Percentiles rank a stretch among this genome's conserved stretches.
Conservation (phyloP, 2,113 vertebrate genomes). For the Pseudorasbora parva region DNA sequence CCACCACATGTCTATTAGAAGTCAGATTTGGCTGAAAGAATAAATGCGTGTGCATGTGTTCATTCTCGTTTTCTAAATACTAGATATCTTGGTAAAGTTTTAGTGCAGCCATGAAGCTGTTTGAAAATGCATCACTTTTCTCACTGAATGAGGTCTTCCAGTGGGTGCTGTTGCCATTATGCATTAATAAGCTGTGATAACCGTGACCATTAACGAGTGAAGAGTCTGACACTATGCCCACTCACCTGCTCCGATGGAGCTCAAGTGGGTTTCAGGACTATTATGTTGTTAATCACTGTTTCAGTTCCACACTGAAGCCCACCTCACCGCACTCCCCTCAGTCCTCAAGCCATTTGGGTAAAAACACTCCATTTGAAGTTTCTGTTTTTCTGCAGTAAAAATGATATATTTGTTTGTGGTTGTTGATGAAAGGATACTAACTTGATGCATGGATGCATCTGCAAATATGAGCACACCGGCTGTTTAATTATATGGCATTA, state of each 20-base stretch:
- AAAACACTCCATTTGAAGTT: neutral
- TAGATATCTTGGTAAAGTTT: neutral
- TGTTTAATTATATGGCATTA: conserved; percentile 12
- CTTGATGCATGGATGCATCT: conserved; percentile 9
- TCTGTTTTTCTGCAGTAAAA: neutral
- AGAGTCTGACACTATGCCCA: neutral
- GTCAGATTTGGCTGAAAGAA: neutral
- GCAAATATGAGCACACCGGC: neutral
- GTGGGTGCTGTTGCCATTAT: conserved; percentile 3
- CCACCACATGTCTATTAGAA: neutral
- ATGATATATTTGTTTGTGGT: neutral
- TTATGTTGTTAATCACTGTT: conserved; percentile 12
- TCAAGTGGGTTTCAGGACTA: conserved; percentile 32
- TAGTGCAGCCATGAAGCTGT: neutral
- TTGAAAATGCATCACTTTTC: neutral
- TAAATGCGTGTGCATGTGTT: neutral
- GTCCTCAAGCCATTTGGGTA: neutral
- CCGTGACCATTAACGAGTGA: conserved; percentile 17
- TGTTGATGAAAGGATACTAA: conserved; percentile 16
- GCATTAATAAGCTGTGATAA: conserved; percentile 19
- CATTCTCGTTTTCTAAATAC: neutral
- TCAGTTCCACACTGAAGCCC: neutral
- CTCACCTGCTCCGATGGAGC: conserved; percentile 19
- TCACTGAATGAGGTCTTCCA: conserved; percentile 1
- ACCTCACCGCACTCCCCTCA: neutral